Evolutionary conservation across 2,797 vertebrate genomes (phyloP).

Genomic region (Capromys pilorides): DNA sequence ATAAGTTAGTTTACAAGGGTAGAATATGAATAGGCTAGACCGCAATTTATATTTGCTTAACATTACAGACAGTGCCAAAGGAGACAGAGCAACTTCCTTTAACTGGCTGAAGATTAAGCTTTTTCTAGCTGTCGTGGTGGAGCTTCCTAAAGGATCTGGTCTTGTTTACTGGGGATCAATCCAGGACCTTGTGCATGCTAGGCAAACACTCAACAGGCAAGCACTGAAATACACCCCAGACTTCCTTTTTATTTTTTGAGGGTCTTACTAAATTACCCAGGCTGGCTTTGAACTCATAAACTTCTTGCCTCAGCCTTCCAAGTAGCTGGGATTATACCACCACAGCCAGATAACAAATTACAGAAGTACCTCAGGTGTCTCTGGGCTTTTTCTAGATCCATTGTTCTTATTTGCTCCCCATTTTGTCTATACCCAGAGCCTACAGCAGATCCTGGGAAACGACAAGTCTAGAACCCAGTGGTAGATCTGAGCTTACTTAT

Average conservation of each 20-base stretch:
- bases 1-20: slow-evolving; percentile 38
- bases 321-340: not conserved
- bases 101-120: not conserved
- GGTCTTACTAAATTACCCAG: not conserved
- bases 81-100: slow-evolving; percentile 12
- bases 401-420: not conserved
- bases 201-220: not conserved
- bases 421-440: not conserved
- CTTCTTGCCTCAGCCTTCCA: not conserved
- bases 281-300: not conserved
- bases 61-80: slow-evolving; percentile 25
- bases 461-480: not conserved
- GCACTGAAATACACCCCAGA: not conserved
- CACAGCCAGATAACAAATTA: not conserved
- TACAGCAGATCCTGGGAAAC: not conserved
- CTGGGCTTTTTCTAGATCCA: not conserved
- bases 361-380: not conserved
- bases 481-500: slow-evolving; percentile 7
- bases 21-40: not conserved
- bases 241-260: not conserved
- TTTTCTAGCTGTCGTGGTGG: not conserved
- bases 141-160: not conserved
- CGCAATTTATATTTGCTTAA: not conserved
- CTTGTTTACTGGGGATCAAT: not conserved
- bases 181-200: not conserved